Conservation (phyloP, 2,113 vertebrate species). For the Haplotaxodon microlepis region DNA sequence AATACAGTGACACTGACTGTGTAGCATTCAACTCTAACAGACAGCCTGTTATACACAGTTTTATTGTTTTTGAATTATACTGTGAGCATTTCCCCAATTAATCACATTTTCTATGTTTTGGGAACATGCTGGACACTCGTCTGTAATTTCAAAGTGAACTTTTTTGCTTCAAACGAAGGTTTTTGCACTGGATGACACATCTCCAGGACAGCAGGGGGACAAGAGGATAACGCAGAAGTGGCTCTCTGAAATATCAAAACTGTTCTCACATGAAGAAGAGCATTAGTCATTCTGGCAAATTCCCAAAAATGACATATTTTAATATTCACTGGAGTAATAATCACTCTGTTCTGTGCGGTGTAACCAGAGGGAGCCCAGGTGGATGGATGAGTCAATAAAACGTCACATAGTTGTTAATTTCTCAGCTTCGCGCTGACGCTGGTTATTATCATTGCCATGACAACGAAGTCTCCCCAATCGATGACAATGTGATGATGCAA, state of each 20-base stretch:
- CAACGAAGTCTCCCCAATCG: rapidly evolving
- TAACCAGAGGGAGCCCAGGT: not conserved
- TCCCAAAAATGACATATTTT: not conserved
- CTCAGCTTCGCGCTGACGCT: not conserved
- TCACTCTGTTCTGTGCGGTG: not conserved
- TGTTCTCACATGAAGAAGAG: not conserved
- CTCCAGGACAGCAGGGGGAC: not conserved
- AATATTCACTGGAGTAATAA: not conserved
- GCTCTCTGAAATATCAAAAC: not conserved
- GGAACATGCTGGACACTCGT: rapidly evolving
- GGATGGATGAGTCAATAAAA: not conserved
- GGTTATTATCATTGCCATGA: not conserved
- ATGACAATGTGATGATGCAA: not conserved
- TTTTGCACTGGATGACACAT: not conserved
- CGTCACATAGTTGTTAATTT: not conserved
- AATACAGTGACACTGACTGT: not conserved
- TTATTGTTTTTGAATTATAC: not conserved
- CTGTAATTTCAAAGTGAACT: not conserved
- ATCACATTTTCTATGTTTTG: rapidly evolving
- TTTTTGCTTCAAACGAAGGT: not conserved
- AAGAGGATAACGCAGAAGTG: not conserved
- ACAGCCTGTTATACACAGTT: not conserved
- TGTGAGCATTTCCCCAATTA: not conserved
- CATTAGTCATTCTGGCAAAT: not conserved
- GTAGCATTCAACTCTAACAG: not conserved